These are phyloP conservation scores for Leucosticte australis DNA, from an alignment of 2,113 vertebrate species.

Conservation along the genomic window DNA sequence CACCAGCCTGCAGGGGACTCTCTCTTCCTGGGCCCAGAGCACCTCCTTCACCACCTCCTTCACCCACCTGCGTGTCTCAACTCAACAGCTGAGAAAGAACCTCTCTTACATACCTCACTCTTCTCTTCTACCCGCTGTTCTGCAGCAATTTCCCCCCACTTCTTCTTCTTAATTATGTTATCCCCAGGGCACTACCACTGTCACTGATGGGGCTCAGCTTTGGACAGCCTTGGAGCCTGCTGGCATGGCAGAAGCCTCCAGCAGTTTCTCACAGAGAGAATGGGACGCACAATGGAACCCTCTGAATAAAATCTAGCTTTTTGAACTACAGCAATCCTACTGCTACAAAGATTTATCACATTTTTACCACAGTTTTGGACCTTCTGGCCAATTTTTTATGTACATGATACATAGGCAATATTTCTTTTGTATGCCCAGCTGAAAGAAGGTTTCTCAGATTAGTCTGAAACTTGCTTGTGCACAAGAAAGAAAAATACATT, in stretches of 20 bases:
- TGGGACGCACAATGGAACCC: not conserved
- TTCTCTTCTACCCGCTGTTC: not conserved
- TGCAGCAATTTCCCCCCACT: not conserved
- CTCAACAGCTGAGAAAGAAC: not conserved
- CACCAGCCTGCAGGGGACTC: not conserved
- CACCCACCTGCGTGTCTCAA: not conserved
- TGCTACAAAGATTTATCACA: not conserved
- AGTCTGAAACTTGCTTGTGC: not conserved
- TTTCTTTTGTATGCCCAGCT: not conserved
- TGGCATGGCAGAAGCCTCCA: not conserved
- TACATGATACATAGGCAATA: not conserved
- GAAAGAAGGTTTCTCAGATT: not conserved
- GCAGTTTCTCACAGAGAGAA: not conserved
- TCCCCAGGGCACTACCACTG: too few species aligned
- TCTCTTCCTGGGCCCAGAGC: not conserved
- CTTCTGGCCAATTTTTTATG: not conserved
- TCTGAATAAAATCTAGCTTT: not conserved
- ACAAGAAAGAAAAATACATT: not conserved
- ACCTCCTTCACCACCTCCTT: not conserved
- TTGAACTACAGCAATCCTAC: not conserved
- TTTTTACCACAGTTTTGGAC: not conserved
- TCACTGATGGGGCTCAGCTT: not conserved
- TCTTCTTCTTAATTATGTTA: not conserved
- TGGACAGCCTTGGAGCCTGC: not conserved
- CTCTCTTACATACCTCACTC: not conserved